Percentiles rank a stretch among this genome's conserved stretches.
Conservation (phyloP, 2,888 invertebrate species). For the Drosophila setosimentum region DNA sequence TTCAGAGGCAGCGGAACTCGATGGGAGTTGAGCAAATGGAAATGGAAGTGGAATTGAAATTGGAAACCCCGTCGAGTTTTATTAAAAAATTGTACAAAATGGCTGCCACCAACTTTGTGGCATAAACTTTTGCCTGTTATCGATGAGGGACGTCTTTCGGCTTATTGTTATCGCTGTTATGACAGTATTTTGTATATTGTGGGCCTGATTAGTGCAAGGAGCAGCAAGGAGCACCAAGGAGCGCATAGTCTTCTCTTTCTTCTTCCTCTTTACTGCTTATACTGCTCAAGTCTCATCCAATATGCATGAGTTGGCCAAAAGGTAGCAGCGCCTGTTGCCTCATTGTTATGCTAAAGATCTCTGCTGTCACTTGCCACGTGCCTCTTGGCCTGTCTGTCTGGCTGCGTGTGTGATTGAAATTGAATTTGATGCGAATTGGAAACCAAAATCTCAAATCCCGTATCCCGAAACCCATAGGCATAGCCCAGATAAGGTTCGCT, state of each 20-base stretch:
- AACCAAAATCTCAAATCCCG: conserved; percentile 37
- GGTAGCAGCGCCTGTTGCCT: conserved; percentile 46
- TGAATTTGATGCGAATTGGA: conserved; percentile 72
- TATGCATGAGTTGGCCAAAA: conserved; percentile 77
- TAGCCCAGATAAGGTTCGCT: conserved; percentile 35
- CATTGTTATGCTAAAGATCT: conserved; percentile 80
- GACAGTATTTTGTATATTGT: conserved; percentile 59
- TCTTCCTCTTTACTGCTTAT: background rate
- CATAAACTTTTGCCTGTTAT: conserved; percentile 21
- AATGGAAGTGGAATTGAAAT: conserved; percentile 6
- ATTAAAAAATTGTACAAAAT: conserved; percentile 61
- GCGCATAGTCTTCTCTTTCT: conserved; percentile 4
- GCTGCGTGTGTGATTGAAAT: conserved; percentile 76
- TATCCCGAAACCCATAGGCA: conserved; percentile 7
- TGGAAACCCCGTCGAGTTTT: conserved; percentile 40
- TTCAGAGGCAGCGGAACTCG: conserved; percentile 18
- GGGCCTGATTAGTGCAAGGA: conserved; percentile 63
- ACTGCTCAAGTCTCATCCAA: conserved; percentile 60
- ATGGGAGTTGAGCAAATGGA: background rate
- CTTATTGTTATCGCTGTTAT: conserved; percentile 72
- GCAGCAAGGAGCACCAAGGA: conserved; percentile 39
- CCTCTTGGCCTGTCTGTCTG: conserved; percentile 53
- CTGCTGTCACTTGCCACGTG: conserved; percentile 77
- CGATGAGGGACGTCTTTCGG: conserved; percentile 40
- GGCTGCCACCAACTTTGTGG: conserved; percentile 33